These are phyloP conservation scores for Dolichopus griseipennis DNA, from an alignment of 2,888 invertebrate genomes.

Conservation along the genomic window DNA sequence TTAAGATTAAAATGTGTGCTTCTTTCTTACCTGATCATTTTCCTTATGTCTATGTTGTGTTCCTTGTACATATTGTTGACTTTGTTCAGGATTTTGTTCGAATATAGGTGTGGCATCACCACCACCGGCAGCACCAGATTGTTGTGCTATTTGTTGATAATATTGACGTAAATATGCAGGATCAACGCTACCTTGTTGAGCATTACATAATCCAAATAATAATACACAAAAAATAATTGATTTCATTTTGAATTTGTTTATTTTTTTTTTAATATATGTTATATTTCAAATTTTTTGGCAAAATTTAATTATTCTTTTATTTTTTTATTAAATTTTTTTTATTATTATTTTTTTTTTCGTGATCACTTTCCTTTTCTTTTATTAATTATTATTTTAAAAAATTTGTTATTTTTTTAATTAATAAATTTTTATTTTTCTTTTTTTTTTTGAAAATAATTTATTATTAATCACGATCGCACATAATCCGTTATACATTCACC, in stretches of 20 bases:
- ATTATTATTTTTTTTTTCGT: background rate
- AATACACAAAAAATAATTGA: background rate
- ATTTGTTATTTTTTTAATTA: background rate
- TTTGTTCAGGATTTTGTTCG: constrained; percentile 44
- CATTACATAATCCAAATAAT: constrained; percentile 17
- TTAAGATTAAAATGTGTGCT: background rate
- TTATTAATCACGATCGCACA: background rate
- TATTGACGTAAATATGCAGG: constrained; percentile 42
- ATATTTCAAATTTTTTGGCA: too few species aligned
- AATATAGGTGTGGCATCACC: constrained; percentile 44
- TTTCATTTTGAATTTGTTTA: background rate
- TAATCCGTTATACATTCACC: background rate
- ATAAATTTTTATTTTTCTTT: background rate
- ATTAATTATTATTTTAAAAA: background rate
- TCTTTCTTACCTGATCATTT: constrained; percentile 34
- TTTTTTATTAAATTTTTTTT: background rate
- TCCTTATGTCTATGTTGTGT: constrained; percentile 44
- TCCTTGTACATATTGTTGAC: constrained; percentile 45
- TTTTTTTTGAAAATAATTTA: too few species aligned
- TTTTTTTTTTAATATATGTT: background rate
- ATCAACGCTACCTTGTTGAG: constrained; percentile 37
- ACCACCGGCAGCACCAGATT: constrained; percentile 44
- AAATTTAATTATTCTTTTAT: background rate
- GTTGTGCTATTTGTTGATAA: constrained; percentile 36
- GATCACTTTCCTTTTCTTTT: constrained; percentile 1